phyloP scores from a whole-genome alignment of 2,888 invertebrate species.

The Crepidodera aurea region DNA sequence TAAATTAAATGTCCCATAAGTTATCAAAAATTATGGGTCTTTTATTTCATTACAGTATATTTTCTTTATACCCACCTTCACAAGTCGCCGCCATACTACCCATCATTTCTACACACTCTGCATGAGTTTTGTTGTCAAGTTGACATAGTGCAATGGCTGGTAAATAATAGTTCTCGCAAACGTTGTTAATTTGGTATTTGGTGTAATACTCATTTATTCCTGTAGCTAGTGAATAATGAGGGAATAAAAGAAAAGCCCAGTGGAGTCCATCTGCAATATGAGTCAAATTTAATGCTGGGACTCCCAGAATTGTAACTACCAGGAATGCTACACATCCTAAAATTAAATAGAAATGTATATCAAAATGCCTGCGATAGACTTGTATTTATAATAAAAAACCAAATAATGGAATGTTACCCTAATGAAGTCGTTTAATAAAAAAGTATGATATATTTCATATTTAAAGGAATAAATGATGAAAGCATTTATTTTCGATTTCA shows the following conservation, averaged over 20 bases:
- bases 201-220: slow-evolving; percentile 59
- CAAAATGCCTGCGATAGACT: no score
- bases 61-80: no score
- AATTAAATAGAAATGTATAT: slow-evolving; percentile 44
- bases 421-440: no score
- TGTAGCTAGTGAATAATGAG: slow-evolving; percentile 71
- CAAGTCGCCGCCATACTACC: neutral
- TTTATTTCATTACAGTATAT: no score
- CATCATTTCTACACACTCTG: slow-evolving; percentile 32
- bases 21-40: no score
- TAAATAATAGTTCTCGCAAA: slow-evolving; percentile 39
- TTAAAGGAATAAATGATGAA: no score
- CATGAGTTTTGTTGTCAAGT: slow-evolving; percentile 15
- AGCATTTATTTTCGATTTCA: no score
- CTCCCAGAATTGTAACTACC: slow-evolving; percentile 72
- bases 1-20: no score
- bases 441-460: no score
- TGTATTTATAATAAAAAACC: no score
- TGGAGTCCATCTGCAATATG: slow-evolving; percentile 69
- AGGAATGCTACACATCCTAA: slow-evolving; percentile 76
- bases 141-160: slow-evolving; percentile 25
- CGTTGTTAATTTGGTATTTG: slow-evolving; percentile 43
- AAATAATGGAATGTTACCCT: no score
- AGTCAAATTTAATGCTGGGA: slow-evolving; percentile 67
- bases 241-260: slow-evolving; percentile 74